phyloP scores from a whole-genome alignment of 2,888 invertebrate genomes.

The Meliscaeva auricollis region DNA sequence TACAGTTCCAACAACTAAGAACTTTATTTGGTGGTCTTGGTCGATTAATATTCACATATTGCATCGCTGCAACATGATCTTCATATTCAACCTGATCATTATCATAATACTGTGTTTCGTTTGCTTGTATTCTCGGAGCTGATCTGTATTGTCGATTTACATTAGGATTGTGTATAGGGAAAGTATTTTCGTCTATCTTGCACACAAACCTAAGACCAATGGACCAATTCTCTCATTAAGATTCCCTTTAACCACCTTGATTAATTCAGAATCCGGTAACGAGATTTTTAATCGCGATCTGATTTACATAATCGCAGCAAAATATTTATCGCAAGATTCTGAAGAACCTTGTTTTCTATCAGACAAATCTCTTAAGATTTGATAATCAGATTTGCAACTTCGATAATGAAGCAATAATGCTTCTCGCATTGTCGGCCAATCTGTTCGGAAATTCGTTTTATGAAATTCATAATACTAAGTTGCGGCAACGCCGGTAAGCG shows the following conservation, averaged over 20 bases:
- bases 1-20: background rate
- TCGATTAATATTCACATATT: background rate
- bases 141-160: too few species aligned
- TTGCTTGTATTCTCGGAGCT: background rate
- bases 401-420: background rate
- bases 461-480: too few species aligned
- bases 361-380: conserved; percentile 1
- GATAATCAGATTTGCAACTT: background rate
- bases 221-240: too few species aligned
- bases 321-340: conserved; percentile 1
- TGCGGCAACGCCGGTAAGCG: background rate
- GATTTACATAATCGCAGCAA: background rate
- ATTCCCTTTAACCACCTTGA: too few species aligned
- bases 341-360: background rate
- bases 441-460: too few species aligned
- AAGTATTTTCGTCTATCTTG: too few species aligned
- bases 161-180: too few species aligned
- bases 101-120: background rate
- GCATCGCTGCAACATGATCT: conserved; percentile 1
- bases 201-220: too few species aligned
- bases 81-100: background rate
- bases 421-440: conserved; percentile 1
- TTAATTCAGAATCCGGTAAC: background rate
- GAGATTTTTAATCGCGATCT: background rate
- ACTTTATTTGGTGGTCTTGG: background rate